Base-by-base conservation (phyloP, 1,140 invertebrate species). In the Sitobion miscanthi region DNA sequence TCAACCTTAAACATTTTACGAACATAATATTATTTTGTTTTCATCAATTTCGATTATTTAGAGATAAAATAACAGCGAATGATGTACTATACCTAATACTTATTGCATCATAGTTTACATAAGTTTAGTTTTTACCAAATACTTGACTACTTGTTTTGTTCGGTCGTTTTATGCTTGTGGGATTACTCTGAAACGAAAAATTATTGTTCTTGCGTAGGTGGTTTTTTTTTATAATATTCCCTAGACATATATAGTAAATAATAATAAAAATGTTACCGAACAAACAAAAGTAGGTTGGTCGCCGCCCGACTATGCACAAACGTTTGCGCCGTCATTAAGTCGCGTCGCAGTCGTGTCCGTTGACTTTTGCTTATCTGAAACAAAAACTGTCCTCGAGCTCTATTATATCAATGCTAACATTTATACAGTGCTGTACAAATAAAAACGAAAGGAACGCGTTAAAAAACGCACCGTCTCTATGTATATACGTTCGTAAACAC, bases 331-430 rank as follows among this genome's bases (percentile, higher is more conserved):
- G 82, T 83, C 82, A 42, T 83, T 83, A 42, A 42, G 38, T 83
- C 82, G 82, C 38, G 83, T 85, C 38, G 62, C n/a, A 2, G 62
- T 69, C 62, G 14, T 77, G 62, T n/a, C 62, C 62, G 62, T 77
- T 77, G 83, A 38, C 42, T 85, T 85, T 85, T 45, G 83, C 83
- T 85, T 85, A 85, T 85, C 83, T 85, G 8, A 85, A 45, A 45
- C 38, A 85, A 42, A 83, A 83, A 85, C 83, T 85, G 21, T 85
- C 38, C 23, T 85, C 83, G 38, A 85, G 38, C 23, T 45, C 38
- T 83, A 23, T 42, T 42, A 42, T 83, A 83, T 42, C 23, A 42
- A 85, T 42, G 42, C 83, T 25, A 42, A 77, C 62, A 77, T 77
- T 77, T 77, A 85, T 45, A 42, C 21, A 38, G 42, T 42, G 42